phyloP scores from a whole-genome alignment of 1,140 invertebrate species.

The Forficula auricularia region DNA sequence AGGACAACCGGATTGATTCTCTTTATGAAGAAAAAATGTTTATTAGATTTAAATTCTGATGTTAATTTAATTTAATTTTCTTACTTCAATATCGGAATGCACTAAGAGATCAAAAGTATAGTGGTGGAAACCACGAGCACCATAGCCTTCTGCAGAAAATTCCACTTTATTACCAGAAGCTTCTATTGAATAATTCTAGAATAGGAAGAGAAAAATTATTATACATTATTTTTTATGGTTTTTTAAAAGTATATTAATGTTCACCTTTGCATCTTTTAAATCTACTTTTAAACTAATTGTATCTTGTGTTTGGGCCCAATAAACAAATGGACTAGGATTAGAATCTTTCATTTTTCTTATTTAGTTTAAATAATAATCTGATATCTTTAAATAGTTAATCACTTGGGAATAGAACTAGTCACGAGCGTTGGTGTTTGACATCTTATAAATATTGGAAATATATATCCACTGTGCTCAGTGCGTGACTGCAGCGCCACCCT shows the following conservation, averaged over 20 bases:
- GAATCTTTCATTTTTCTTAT: conserved; percentile 1
- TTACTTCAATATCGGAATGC: conserved; percentile 40
- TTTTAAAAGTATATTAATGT: conserved; percentile 6
- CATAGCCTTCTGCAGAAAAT: conserved; percentile 44
- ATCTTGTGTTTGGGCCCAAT: conserved; percentile 75
- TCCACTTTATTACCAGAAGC: conserved; percentile 38
- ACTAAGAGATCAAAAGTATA: conserved; percentile 60
- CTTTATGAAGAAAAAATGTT: too few species aligned
- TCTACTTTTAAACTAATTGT: conserved; percentile 63
- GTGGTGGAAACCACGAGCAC: conserved; percentile 43
- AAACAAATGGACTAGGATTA: conserved; percentile 58
- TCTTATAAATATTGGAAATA: too few species aligned
- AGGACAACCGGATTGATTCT: too few species aligned
- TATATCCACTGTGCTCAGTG: too few species aligned
- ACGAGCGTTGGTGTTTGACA: too few species aligned
- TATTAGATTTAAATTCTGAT: not conserved
- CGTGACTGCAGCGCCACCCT: too few species aligned
- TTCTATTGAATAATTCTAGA: conserved; percentile 34
- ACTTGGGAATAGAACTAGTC: too few species aligned
- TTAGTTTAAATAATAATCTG: conserved; percentile 1
- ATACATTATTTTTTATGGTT: conserved; percentile 5
- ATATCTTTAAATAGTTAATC: too few species aligned
- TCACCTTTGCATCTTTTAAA: conserved; percentile 58
- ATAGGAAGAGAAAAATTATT: conserved; percentile 9
- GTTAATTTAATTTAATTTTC: conserved; percentile 9